These are phyloP conservation scores for Phalera bucephala DNA, from an alignment of 2,888 invertebrate species.

Conservation along the genomic window DNA sequence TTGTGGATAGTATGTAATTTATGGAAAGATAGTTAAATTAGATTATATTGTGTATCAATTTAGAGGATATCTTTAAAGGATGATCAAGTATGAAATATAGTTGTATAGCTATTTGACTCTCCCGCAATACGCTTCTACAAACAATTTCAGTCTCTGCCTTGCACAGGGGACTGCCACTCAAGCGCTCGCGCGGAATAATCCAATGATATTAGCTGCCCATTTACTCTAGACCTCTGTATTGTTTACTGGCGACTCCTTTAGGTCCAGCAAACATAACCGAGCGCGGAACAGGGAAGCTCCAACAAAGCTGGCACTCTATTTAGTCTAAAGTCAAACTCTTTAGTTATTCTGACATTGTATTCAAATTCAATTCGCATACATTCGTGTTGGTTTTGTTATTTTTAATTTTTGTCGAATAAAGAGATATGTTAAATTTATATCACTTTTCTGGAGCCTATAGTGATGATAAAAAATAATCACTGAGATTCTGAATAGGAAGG, in stretches of 20 bases:
- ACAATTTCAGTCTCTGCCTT: constrained; percentile 60
- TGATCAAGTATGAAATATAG: too few relatives aligned
- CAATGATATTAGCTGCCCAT: constrained; percentile 65
- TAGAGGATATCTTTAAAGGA: too few relatives aligned
- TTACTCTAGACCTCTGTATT: constrained; percentile 46
- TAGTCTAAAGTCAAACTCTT: constrained; percentile 61
- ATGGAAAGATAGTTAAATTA: too few relatives aligned
- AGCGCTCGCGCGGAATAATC: constrained; percentile 65
- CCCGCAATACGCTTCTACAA: constrained; percentile 59
- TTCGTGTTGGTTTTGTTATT: too few relatives aligned
- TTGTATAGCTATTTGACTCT: too few relatives aligned
- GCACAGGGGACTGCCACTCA: constrained; percentile 76
- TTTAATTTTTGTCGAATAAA: too few relatives aligned
- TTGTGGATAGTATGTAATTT: too few relatives aligned
- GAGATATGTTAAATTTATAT: too few relatives aligned
- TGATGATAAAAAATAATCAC: too few relatives aligned
- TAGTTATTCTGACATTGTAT: constrained; percentile 68
- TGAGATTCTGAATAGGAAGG: too few relatives aligned
- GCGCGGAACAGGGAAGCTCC: constrained; percentile 33
- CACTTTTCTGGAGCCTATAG: too few relatives aligned
- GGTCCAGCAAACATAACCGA: constrained; percentile 21
- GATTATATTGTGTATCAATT: too few relatives aligned
- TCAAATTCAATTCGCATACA: constrained; percentile 63
- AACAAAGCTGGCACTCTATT: constrained; percentile 39
- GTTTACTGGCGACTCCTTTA: constrained; percentile 32